Conservation (phyloP, 2,888 invertebrate species). For the Aphrophora alni region DNA sequence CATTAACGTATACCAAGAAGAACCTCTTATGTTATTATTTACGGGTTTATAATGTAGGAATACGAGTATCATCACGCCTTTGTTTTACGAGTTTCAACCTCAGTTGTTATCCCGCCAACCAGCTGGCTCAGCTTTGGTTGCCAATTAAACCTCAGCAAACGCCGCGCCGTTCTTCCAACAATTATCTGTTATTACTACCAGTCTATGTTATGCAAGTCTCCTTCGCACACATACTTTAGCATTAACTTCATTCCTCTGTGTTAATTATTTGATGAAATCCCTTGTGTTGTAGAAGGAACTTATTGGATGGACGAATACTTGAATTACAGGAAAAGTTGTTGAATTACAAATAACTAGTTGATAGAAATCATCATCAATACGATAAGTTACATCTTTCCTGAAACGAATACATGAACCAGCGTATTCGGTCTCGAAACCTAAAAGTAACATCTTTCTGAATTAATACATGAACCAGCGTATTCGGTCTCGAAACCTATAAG, state of each 20-base stretch:
- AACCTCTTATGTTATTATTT: no score
- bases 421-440: no score
- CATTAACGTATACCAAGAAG: no score
- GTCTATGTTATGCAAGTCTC: background rate
- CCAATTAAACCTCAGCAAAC: background rate
- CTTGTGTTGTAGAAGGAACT: background rate
- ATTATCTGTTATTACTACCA: background rate
- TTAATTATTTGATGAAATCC: background rate
- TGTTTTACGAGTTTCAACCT: background rate
- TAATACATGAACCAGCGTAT: no score
- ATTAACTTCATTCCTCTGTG: background rate
- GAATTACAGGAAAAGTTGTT: no score
- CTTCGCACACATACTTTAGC: background rate
- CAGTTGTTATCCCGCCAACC: background rate
- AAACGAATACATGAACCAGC: no score
- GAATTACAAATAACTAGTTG: no score
- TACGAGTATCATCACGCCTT: background rate
- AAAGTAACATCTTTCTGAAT: no score
- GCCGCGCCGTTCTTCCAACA: background rate
- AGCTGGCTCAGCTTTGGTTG: background rate
- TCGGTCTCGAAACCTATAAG: no score
- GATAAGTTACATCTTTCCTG: no score
- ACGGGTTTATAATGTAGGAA: no score
- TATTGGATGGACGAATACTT: background rate
- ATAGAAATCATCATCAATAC: no score